These are phyloP conservation scores for Autographa gamma DNA, from an alignment of 2,888 invertebrate genomes.

Conservation along the genomic window DNA sequence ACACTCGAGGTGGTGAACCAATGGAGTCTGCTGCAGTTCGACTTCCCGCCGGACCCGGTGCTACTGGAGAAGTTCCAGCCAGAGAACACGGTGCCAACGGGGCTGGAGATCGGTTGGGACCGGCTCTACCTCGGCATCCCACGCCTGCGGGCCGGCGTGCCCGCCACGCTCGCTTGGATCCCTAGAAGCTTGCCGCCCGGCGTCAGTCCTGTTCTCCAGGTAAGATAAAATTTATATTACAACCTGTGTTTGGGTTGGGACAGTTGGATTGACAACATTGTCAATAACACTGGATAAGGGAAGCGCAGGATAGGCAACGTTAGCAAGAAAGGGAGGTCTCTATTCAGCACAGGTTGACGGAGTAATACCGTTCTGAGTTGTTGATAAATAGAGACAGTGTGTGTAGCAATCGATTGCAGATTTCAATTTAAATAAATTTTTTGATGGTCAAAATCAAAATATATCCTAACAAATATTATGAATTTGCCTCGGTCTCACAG, in stretches of 20 bases:
- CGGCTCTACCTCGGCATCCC: conserved; percentile 93
- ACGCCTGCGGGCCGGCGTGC: conserved; percentile 92
- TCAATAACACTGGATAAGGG: too few relatives aligned
- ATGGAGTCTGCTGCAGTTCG: conserved; percentile 91
- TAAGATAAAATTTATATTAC: conserved; percentile 61
- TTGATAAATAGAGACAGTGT: too few relatives aligned
- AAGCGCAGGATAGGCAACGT: too few relatives aligned
- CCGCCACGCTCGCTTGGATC: conserved; percentile 92
- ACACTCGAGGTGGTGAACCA: conserved; percentile 91
- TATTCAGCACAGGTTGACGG: too few relatives aligned
- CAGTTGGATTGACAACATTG: too few relatives aligned
- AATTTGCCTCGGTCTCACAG: conserved; percentile 28
- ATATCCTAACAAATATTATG: conserved; percentile 10
- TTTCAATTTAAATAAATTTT: neutral
- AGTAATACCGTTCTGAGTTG: too few relatives aligned
- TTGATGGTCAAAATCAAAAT: conserved; percentile 24
- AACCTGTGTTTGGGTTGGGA: neutral
- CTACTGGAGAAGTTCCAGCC: conserved; percentile 90
- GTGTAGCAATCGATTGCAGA: neutral
- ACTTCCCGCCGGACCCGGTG: conserved; percentile 90
- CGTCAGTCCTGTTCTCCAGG: conserved; percentile 92
- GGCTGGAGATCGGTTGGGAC: conserved; percentile 92
- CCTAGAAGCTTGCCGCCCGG: conserved; percentile 90
- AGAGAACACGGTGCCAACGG: conserved; percentile 93
- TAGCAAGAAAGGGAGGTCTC: too few relatives aligned